Evolutionary conservation across 2,888 invertebrate species (phyloP).

Genomic region (Bhutanitis thaidina): DNA sequence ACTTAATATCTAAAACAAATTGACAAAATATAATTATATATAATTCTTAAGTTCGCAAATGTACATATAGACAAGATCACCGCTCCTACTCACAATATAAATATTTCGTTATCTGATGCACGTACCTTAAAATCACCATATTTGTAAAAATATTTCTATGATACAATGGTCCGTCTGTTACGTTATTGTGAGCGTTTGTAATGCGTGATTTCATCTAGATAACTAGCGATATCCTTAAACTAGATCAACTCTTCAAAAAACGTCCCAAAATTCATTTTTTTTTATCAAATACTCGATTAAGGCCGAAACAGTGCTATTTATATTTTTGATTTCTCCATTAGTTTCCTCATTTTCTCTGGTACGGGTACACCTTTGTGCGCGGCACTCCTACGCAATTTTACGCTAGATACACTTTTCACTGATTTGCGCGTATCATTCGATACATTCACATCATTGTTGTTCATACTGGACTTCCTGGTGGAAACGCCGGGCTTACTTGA

Average conservation of each 20-base stretch:
- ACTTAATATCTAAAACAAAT: conserved; percentile 62
- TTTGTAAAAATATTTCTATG: conserved; percentile 70
- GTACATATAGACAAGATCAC: conserved; percentile 61
- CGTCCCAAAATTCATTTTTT: conserved; percentile 22
- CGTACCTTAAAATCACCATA: conserved; percentile 41
- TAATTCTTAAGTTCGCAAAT: conserved; percentile 48
- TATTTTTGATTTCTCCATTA: conserved; percentile 47
- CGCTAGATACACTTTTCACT: conserved; percentile 21
- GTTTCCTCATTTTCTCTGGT: conserved; percentile 58
- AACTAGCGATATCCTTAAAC: conserved; percentile 46
- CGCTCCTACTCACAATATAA: conserved; percentile 51
- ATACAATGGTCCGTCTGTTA: conserved; percentile 70
- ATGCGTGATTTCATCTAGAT: conserved; percentile 51
- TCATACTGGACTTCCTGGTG: conserved; percentile 37
- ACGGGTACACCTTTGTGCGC: conserved; percentile 62
- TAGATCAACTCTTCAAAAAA: conserved; percentile 31
- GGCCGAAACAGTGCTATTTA: conserved; percentile 23
- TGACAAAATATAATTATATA: conserved; percentile 64
- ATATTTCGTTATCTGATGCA: conserved; percentile 43
- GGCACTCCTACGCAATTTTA: conserved; percentile 35
- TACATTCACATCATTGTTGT: conserved; percentile 30
- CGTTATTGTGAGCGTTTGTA: conserved; percentile 57
- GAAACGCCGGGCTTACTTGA: conserved; percentile 23
- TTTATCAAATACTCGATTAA: conserved; percentile 29
- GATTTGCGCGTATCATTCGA: conserved; percentile 30